Conservation (phyloP, 2,797 vertebrate species). For the Todus mexicanus region DNA sequence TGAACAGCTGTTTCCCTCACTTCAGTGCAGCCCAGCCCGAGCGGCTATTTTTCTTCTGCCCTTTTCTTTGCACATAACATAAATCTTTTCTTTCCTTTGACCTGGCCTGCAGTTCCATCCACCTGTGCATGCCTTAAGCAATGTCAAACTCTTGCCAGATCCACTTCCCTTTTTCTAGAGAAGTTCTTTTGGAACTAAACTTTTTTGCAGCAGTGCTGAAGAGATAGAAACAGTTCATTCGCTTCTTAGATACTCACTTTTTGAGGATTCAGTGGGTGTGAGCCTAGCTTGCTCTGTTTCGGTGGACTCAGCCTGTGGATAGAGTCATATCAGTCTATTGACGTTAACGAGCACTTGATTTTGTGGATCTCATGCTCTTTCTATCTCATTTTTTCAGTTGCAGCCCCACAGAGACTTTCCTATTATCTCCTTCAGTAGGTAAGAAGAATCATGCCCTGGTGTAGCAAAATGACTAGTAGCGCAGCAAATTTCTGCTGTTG, state of each 20-base stretch:
- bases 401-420: neutral
- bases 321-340: neutral
- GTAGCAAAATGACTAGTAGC: neutral
- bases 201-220: neutral
- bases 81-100: conserved; percentile 91
- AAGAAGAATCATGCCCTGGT: neutral
- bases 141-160: conserved; percentile 74
- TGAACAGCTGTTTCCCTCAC: conserved; percentile 97
- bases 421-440: neutral
- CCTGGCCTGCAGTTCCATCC: conserved; percentile 90
- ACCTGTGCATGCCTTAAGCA: conserved; percentile 94
- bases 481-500: neutral
- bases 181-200: conserved; percentile 65
- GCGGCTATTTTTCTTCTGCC: conserved; percentile 94
- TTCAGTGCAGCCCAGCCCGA: conserved; percentile 85
- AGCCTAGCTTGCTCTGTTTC: neutral
- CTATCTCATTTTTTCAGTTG: neutral
- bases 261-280: neutral
- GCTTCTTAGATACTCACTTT: neutral
- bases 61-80: conserved; percentile 91
- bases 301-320: neutral
- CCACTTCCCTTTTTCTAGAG: conserved; percentile 46
- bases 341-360: neutral
- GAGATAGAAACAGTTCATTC: neutral
- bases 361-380: neutral